Evolutionary conservation across 2,888 invertebrate genomes (phyloP), one percentile per base, ranked within the genome.

Genomic region (Habroteleia sp.): DNA sequence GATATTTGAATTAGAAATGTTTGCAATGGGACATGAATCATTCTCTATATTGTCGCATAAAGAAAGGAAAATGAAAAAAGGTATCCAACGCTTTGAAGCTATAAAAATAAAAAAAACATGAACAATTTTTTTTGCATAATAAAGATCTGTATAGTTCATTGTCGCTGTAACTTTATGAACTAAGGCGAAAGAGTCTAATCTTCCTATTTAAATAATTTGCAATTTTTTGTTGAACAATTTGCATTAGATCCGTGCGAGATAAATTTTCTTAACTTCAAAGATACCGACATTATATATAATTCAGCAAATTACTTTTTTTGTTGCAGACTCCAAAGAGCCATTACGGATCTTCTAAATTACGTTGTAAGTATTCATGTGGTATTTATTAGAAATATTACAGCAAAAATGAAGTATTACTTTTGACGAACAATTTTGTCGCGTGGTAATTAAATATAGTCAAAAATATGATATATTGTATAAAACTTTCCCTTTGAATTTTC

Each of bases 401-500:
- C n/a, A 60, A 39, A n/a, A 42, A 23, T 3, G 25, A 35, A 5
- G 11, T 29, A 31, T 2, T 23, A 44, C 33, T 46, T 41, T 58
- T 29, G 35, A 13, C 13, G 13, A 42, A 58, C 27, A 37, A 58
- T 68, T 58, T 68, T 41, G 37, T 39, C 17, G 11, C 6, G 17
- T 3, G 8, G 5, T 44, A 50, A 68, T 68, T 58, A 42, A 54
- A 50, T 48, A 17, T 3, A 25, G 41, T 33, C 16, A 16, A 25
- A 72, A 56, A 48, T 44, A 50, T 56, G 33, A 16, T 42, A 35
- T 13, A 23, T 20, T 63, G 35, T 16, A 62, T 52, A 11, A 8
- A 73, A 58, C 42, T 58, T 72, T 65, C 48, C 16, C 48, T 44
- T 73, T 73, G 72, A 73, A 66, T 66, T 66, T 75, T 71, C 44